A percentile compares a stretch with the other conserved stretches of the same genome.
These are phyloP conservation scores for Ormyrus nitidulus DNA, from an alignment of 2,888 invertebrate species.

Conservation along the genomic window DNA sequence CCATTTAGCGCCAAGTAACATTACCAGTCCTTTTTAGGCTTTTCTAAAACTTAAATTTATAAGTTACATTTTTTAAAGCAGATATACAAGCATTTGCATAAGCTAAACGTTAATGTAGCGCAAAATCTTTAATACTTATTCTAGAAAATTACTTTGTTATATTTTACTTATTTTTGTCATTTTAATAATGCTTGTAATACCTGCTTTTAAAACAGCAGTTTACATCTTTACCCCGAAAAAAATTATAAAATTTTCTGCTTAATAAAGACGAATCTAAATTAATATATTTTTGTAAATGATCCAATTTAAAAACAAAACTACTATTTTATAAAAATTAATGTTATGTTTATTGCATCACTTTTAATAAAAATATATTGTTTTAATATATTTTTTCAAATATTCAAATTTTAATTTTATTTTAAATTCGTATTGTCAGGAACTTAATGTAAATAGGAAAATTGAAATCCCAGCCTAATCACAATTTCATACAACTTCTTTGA, in stretches of 20 bases:
- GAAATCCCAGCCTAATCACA: too few species aligned
- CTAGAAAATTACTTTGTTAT: background rate
- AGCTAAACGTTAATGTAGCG: slow-evolving; percentile 6
- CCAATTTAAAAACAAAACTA: background rate
- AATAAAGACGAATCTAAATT: background rate
- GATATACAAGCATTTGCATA: slow-evolving; percentile 23
- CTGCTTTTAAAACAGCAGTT: slow-evolving; percentile 26
- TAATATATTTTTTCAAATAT: background rate
- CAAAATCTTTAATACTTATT: background rate
- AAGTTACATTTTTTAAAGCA: slow-evolving; percentile 21
- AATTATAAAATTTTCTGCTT: slow-evolving; percentile 1
- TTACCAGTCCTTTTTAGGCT: slow-evolving; percentile 14
- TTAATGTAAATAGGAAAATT: slow-evolving; percentile 4
- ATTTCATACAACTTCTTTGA: too few species aligned
- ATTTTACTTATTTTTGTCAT: background rate
- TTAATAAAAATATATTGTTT: slow-evolving; percentile 8
- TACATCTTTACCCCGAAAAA: background rate
- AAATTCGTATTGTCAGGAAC: slow-evolving; percentile 19
- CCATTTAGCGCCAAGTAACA: slow-evolving; percentile 33
- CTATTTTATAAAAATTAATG: background rate
- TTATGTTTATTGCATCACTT: background rate
- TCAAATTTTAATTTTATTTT: background rate
- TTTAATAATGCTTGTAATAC: slow-evolving; percentile 30
- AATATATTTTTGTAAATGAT: slow-evolving; percentile 18
- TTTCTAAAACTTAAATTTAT: slow-evolving; percentile 7